A percentile compares a stretch with the other conserved stretches of the same genome.
These are phyloP conservation scores for Lithophane socia DNA, from an alignment of 2,888 invertebrate species.

Conservation along the genomic window DNA sequence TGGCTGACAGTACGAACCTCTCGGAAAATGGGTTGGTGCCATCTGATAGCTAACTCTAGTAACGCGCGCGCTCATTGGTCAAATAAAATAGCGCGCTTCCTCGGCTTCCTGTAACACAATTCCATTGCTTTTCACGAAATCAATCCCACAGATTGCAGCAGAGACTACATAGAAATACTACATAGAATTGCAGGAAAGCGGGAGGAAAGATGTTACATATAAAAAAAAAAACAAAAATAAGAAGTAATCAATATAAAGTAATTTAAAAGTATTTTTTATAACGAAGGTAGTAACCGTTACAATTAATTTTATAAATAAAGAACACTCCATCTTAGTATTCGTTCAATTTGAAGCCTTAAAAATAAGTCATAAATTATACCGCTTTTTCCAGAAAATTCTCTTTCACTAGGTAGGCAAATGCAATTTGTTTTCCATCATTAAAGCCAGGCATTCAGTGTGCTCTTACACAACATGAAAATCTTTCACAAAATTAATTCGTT, in stretches of 20 bases:
- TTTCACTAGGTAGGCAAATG: constrained; percentile 35
- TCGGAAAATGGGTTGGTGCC: too few species aligned
- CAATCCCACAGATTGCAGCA: too few species aligned
- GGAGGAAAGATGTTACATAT: too few species aligned
- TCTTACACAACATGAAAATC: constrained; percentile 27
- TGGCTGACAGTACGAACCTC: too few species aligned
- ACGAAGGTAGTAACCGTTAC: not conserved
- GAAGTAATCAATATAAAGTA: not conserved
- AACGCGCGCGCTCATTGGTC: too few species aligned
- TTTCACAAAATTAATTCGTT: constrained; percentile 38
- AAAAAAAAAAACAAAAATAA: not conserved
- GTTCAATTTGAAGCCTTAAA: constrained; percentile 22
- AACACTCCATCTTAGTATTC: not conserved
- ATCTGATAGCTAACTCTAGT: too few species aligned
- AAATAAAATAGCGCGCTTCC: too few species aligned
- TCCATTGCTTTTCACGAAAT: too few species aligned
- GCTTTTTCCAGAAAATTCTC: constrained; percentile 13
- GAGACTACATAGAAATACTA: too few species aligned
- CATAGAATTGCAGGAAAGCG: too few species aligned
- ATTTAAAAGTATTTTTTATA: not conserved
- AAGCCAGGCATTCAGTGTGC: constrained; percentile 38
- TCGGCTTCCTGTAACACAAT: too few species aligned
- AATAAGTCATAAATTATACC: constrained; percentile 12
- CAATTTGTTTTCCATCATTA: constrained; percentile 46
- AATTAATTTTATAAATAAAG: not conserved